phyloP scores from a whole-genome alignment of 2,113 vertebrate genomes.

The Pelodiscus sinensis region DNA sequence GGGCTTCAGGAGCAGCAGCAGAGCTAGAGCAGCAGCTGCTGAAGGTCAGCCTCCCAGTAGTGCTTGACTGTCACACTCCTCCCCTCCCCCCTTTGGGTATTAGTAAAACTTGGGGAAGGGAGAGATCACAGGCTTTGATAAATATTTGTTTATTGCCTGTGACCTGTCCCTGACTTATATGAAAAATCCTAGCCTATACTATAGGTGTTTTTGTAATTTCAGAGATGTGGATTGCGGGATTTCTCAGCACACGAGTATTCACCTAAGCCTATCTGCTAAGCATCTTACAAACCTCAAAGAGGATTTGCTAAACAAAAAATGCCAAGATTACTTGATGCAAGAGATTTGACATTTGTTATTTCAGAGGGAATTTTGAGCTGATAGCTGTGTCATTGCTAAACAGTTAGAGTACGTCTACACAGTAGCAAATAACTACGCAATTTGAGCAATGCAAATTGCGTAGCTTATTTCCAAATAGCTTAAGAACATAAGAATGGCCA shows the following conservation, averaged over 20 bases:
- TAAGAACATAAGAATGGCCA: too few relatives aligned
- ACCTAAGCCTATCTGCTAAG: background rate
- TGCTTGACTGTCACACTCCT: too few relatives aligned
- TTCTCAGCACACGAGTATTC: background rate
- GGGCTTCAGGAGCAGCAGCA: too few relatives aligned
- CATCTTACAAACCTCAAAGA: background rate
- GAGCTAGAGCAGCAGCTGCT: too few relatives aligned
- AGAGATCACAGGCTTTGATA: background rate
- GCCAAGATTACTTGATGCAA: background rate
- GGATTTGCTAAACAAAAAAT: background rate
- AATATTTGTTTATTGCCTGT: background rate
- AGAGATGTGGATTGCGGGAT: background rate
- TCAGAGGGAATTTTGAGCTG: background rate
- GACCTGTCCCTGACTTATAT: background rate
- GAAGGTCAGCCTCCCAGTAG: too few relatives aligned
- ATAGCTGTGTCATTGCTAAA: background rate
- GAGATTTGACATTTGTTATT: background rate
- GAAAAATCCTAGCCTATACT: background rate
- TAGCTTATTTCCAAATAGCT: too few relatives aligned
- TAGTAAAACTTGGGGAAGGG: background rate
- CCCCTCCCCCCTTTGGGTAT: too few relatives aligned
- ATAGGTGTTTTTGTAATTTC: background rate
- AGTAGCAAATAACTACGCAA: too few relatives aligned
- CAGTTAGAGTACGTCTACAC: too few relatives aligned
- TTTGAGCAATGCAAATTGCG: too few relatives aligned